These are phyloP conservation scores for Pogonocichla stellata DNA, from an alignment of 2,113 vertebrate genomes.

Conservation along the genomic window DNA sequence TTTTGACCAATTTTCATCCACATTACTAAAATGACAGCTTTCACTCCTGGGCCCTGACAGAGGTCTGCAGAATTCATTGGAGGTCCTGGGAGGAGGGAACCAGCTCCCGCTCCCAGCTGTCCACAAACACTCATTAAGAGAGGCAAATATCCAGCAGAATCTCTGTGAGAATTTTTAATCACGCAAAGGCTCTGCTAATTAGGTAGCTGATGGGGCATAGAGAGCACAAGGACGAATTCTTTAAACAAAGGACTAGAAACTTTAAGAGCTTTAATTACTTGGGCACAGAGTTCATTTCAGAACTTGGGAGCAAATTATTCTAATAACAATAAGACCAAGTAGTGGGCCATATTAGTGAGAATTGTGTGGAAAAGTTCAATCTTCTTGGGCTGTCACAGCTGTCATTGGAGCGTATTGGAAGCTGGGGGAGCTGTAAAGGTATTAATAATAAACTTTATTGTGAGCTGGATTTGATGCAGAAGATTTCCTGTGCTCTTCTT, in stretches of 20 bases:
- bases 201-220: constrained; percentile 99
- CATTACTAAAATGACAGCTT: constrained; percentile 97
- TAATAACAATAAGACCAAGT: constrained; percentile 94
- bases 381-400: constrained; percentile 84
- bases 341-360: constrained; percentile 83
- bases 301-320: constrained; percentile 98
- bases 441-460: constrained; percentile 26
- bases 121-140: constrained; percentile 99
- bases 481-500: background rate
- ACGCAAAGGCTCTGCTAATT: constrained; percentile 97
- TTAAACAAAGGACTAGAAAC: constrained; percentile 99
- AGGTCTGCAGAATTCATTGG: constrained; percentile 92
- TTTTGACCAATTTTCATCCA: constrained; percentile 95
- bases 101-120: constrained; percentile 93
- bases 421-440: background rate
- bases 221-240: constrained; percentile 99
- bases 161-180: constrained; percentile 99
- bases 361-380: constrained; percentile 87
- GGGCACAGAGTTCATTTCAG: constrained; percentile 99
- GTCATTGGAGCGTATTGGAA: background rate
- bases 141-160: constrained; percentile 98
- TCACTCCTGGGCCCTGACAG: constrained; percentile 98
- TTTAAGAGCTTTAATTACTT: constrained; percentile 99
- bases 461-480: constrained; percentile 20
- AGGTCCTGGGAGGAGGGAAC: constrained; percentile 87